Evolutionary conservation across 2,888 invertebrate species (phyloP), one percentile per base, ranked within the genome.

Genomic region (Clitarchus hookeri): DNA sequence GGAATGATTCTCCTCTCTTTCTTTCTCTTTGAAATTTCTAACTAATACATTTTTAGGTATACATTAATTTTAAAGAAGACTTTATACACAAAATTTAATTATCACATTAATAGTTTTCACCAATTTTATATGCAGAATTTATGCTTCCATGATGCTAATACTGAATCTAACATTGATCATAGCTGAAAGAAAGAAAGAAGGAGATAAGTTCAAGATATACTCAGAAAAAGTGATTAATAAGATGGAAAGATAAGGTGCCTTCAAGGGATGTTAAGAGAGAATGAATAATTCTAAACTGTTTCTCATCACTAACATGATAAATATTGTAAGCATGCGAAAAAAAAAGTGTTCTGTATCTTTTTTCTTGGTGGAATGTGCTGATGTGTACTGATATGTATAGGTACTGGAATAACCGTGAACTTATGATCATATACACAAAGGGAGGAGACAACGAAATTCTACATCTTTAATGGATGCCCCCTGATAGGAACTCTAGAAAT

Each of bases 381-480:
- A 53, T 16, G 53, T 53, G 8, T n/a, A 65, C 0, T n/a, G 65
- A 36, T 65, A 65, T 48, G 48, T 48, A n/a, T n/a, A 48, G 11
- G 48, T 48, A 65, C 65, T 65, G 8, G 36, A 36, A 36, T n/a
- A 65, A 65, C 65, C 11, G 23, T 65, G n/a, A 65, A 19, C 11
- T 23, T 16, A n/a, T 65, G 65, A 65, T 19, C 53, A 19, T 53
- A 53, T n/a, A 65, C 65, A 65, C n/a, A 23, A 65, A 65, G 65
- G n/a, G 65, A 65, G 65, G 65, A 65, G 65, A 65, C 82, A 82
- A 82, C 82, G 82, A 82, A 82, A 27, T 36, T 36, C 82, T 82
- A 82, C 27, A n/a, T 82, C 82, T 44, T 65, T 25, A 26, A 82
- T 82, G 82, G 82, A 27, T 82, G 82, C 36, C 36, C 82, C 25